These are phyloP conservation scores for Acleris cristana DNA, from an alignment of 2,888 invertebrate genomes.

Conservation along the genomic window DNA sequence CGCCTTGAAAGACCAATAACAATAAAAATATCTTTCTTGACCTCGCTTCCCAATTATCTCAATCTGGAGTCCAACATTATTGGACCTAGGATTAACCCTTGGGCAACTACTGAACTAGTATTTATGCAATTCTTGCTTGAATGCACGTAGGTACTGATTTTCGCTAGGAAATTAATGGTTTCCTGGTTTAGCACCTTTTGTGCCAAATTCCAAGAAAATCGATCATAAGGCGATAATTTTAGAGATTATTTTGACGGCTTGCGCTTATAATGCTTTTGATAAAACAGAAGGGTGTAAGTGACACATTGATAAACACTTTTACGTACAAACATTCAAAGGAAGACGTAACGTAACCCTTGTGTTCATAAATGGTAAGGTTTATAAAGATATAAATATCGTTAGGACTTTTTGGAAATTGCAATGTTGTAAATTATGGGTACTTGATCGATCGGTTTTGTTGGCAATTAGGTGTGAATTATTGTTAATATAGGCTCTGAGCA, in stretches of 20 bases:
- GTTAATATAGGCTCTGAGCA: slow-evolving; percentile 2
- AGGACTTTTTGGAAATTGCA: no score
- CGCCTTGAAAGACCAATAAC: slow-evolving; percentile 7
- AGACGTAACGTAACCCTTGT: no score
- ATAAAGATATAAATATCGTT: no score
- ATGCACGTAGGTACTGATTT: slow-evolving; percentile 28
- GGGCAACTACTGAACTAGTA: slow-evolving; percentile 21
- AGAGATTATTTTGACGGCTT: slow-evolving; percentile 3
- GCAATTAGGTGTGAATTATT: slow-evolving; percentile 6
- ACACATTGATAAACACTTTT: not conserved
- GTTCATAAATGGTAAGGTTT: no score
- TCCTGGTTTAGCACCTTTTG: slow-evolving; percentile 29
- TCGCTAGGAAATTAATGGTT: slow-evolving; percentile 27
- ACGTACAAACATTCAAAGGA: no score
- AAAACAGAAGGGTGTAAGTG: not conserved
- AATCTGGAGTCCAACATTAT: slow-evolving; percentile 24
- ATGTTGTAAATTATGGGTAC: not conserved
- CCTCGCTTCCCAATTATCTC: slow-evolving; percentile 19
- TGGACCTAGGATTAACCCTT: slow-evolving; percentile 30
- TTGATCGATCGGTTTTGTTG: slow-evolving; percentile 1
- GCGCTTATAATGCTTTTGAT: not conserved
- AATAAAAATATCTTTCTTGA: slow-evolving; percentile 21
- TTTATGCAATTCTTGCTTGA: slow-evolving; percentile 22
- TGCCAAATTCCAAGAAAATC: slow-evolving; percentile 32
- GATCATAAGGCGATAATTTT: slow-evolving; percentile 23